These are phyloP conservation scores for Cyclura pinguis DNA, from an alignment of 2,797 vertebrate species.

Conservation along the genomic window DNA sequence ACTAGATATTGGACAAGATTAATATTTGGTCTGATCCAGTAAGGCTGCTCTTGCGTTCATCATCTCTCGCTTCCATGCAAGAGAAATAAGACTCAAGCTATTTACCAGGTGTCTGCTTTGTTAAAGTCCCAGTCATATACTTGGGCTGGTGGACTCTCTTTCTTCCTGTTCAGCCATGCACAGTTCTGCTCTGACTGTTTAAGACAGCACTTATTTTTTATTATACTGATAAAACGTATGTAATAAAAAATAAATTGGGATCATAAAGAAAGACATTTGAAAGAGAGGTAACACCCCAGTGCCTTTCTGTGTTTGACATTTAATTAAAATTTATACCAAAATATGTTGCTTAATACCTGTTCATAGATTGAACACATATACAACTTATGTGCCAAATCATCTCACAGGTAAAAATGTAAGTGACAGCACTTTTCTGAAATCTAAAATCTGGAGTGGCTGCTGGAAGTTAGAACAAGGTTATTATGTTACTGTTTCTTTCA, in stretches of 20 bases:
- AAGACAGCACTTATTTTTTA: not conserved
- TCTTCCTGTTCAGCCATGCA: not conserved
- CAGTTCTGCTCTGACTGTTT: not conserved
- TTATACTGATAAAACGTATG: not conserved
- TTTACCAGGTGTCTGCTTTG: not conserved
- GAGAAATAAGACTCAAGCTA: not conserved
- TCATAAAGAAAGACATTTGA: not conserved
- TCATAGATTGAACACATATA: not conserved
- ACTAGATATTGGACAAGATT: not conserved
- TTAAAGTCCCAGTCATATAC: not conserved
- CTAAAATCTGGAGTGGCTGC: not conserved
- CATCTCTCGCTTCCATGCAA: not conserved
- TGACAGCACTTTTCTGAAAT: not conserved
- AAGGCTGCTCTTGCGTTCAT: not conserved
- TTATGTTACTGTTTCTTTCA: not conserved
- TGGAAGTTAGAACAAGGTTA: not conserved
- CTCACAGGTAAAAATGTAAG: not conserved
- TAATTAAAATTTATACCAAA: conserved; percentile 10
- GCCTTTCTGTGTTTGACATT: conserved; percentile 14
- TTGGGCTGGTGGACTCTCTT: not conserved
- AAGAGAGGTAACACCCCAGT: not conserved
- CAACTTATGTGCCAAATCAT: not conserved
- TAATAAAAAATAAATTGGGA: not conserved
- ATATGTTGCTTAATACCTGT: not conserved
- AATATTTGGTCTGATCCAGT: not conserved